Evolutionary conservation across 1,140 invertebrate species (phyloP), one percentile per base, ranked within the genome.

Genomic region (Drosophila biarmipes): DNA sequence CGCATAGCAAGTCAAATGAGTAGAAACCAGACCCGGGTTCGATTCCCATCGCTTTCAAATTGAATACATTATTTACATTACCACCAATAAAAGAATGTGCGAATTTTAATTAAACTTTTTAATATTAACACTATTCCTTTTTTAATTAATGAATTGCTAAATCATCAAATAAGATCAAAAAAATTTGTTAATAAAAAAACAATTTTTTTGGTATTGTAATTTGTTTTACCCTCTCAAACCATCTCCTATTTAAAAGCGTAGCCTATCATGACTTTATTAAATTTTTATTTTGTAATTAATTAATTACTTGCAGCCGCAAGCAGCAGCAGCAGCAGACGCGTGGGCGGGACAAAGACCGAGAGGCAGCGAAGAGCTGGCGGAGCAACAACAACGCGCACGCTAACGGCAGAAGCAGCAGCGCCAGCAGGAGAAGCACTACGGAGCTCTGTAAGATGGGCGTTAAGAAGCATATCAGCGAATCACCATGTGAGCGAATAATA

Each of bases 361-460:
- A 66, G 43, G 17, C 63, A 34, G 45, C 45, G 0, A 67, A 15
- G 7, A 67, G 45, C 29, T 67, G 63, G 63, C 35, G 63, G 12
- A 67, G 45, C 45, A 62, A 64, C 27, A 49, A 64, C 55, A 63
- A 63, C 34, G 29, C 35, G 14, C 58, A 61, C 15, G 21, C 17
- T 19, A 72, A 67, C 57, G 73, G 75, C 42, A 74, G 82, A 90
- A 86, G 82, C 71, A 82, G 66, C 79, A 89, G 84, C 67, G 84
- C 80, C 10, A 89, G 61, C 54, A 72, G 80, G 68, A 90, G 69
- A 75, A 67, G 63, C 43, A 58, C 61, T 69, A 79, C 84, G 56
- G 84, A 89, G 62, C 72, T 79, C 58, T 80, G 85, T 73, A 90
- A 90, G 74, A 90, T 90, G 85, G 85, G 85, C 67, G 86, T 90